phyloP scores from a whole-genome alignment of 92 coral and sea anemone species.

The Zoanthus sansibaricus region DNA sequence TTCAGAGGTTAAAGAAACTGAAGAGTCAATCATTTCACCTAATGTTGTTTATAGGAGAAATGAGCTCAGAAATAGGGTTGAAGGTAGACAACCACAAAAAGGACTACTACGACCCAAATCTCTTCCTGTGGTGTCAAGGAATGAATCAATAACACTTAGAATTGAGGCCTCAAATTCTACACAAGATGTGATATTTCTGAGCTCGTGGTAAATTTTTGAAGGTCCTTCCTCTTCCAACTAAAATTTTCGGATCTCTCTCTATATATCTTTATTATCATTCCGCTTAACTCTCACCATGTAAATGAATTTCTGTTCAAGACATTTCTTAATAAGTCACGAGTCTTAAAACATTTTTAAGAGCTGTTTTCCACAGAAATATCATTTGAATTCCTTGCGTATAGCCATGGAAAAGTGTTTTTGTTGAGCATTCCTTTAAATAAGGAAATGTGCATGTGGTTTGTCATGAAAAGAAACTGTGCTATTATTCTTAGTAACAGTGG shows the following conservation, averaged over 20 bases:
- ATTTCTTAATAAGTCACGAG: no score
- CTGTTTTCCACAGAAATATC: no score
- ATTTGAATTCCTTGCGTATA: no score
- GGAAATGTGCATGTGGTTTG: background rate
- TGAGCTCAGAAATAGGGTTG: background rate
- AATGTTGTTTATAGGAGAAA: slow-evolving; percentile 35
- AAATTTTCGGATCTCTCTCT: background rate
- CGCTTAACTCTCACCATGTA: background rate
- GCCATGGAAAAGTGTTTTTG: background rate
- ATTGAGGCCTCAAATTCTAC: slow-evolving; percentile 18
- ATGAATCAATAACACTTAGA: background rate
- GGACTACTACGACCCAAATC: slow-evolving; percentile 39
- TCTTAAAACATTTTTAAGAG: no score
- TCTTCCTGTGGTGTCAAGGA: slow-evolving; percentile 10
- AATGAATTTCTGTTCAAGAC: background rate
- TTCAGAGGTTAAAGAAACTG: slow-evolving; percentile 1
- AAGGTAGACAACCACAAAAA: background rate
- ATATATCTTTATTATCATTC: background rate
- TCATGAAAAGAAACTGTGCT: background rate
- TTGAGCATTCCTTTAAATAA: background rate
- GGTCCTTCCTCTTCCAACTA: background rate
- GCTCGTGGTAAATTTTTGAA: background rate
- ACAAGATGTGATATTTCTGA: slow-evolving; percentile 7
- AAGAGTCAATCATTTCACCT: background rate
- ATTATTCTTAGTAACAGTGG: no score